Evolutionary conservation across 2,888 invertebrate species (phyloP), one percentile per base, ranked within the genome.

Genomic region (Kuschelorhynchus macadamiae): DNA sequence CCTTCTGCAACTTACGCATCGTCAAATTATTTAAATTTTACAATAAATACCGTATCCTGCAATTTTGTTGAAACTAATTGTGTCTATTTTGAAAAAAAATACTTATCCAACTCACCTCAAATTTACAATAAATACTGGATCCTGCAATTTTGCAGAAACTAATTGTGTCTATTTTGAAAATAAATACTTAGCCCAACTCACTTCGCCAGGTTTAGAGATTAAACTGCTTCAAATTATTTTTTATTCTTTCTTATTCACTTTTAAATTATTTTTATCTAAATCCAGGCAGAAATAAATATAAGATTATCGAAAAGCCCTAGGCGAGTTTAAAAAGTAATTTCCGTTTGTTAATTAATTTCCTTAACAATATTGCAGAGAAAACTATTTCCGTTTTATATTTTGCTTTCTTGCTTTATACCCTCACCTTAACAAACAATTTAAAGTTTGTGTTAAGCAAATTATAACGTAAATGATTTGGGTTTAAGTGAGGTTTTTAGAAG

Each of bases 341-440:
- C 65, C 65, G 49, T 57, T 65, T 36, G 52, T 52, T 65, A 59
- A 65, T 65, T 52, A 65, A 65, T 65, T 65, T 59, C 41, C 57
- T 32, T 50, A 25, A 52, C 39, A 52, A 52, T 52, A 39, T 52
- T 44, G 55, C 20, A 17, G 0, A 32, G 32, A 46, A 57, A 57
- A 57, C 42, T 57, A 33, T 46, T 44, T 46, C 57, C 30, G 32
- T 12, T 30, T 9, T 30, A 7, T 30, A 30, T 30, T 30, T 44
- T 57, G 14, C 55, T 55, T 61, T 50, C n/a, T n/a, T n/a, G n/a
- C n/a, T n/a, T n/a, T 50, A 16, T 56, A 39, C 21, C 18, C 47
- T 39, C 25, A 32, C 56, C 39, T 56, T 33, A 18, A 41, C n/a
- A 18, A 60, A 36, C 20, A 20, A 52, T 52, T 52, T 50, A 17